These are phyloP conservation scores for Ceratothoa steindachneri DNA, from an alignment of 2,888 invertebrate species.

Conservation along the genomic window DNA sequence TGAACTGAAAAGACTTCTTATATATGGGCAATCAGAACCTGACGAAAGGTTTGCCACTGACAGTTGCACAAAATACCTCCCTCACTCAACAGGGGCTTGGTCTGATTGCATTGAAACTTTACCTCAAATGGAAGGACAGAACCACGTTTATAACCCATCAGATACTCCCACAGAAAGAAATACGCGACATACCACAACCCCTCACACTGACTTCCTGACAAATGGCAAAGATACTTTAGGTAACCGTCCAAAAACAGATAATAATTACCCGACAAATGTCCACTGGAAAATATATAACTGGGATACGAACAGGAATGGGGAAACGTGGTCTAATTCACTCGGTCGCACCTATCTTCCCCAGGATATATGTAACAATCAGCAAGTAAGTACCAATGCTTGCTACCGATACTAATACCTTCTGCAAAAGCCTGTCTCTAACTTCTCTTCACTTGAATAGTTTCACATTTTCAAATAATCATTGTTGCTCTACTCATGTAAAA, in stretches of 20 bases:
- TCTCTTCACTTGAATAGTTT: not conserved
- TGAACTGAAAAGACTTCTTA: not conserved
- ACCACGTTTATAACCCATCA: too few relatives aligned
- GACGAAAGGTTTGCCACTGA: not conserved
- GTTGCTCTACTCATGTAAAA: too few relatives aligned
- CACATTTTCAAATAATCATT: too few relatives aligned
- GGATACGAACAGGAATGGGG: slow-evolving; percentile 36
- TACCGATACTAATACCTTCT: not conserved
- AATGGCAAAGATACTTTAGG: not conserved
- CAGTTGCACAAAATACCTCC: not conserved
- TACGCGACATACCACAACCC: not conserved
- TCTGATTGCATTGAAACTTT: not conserved
- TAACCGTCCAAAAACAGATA: not conserved
- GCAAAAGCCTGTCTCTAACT: not conserved
- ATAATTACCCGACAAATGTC: not conserved
- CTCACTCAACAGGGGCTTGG: not conserved
- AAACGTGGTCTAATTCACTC: slow-evolving; percentile 37
- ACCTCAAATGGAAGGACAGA: not conserved
- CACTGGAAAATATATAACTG: slow-evolving; percentile 27
- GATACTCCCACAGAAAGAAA: too few relatives aligned
- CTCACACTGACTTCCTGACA: not conserved
- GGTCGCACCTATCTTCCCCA: slow-evolving; percentile 17
- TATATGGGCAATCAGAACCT: too few relatives aligned
- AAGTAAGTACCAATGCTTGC: slow-evolving; percentile 34
- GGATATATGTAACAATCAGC: slow-evolving; percentile 7